Conservation (phyloP, 2,888 invertebrate species). For the Prostheceraeus crozeri region DNA sequence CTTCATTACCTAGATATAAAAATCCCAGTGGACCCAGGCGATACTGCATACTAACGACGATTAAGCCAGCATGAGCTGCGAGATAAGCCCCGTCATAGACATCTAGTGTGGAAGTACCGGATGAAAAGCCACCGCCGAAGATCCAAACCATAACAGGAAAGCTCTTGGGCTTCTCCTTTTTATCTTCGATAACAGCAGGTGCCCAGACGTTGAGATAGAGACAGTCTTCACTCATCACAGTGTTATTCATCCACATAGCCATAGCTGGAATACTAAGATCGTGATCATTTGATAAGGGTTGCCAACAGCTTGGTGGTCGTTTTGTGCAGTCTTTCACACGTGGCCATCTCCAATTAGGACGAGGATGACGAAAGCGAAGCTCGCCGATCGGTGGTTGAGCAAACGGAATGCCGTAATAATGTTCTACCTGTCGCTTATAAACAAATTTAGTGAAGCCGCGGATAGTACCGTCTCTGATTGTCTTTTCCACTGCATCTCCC, state of each 20-base stretch:
- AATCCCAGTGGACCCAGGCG: conserved; percentile 41
- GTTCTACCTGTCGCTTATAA: conserved; percentile 45
- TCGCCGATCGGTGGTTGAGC: conserved; percentile 63
- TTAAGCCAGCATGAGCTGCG: conserved; percentile 22
- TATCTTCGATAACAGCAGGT: conserved; percentile 16
- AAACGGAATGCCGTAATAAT: conserved; percentile 54
- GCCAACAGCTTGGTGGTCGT: conserved; percentile 12
- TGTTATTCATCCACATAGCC: conserved; percentile 21
- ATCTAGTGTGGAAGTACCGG: conserved; percentile 29
- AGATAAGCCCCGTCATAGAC: conserved; percentile 28
- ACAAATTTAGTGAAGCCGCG: conserved; percentile 17
- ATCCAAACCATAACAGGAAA: conserved; percentile 31
- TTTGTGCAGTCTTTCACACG: conserved; percentile 6
- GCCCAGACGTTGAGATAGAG: conserved; percentile 36
- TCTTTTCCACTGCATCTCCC: background rate
- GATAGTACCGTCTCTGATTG: conserved; percentile 15
- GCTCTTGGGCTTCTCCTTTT: too few species aligned
- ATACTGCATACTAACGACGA: conserved; percentile 41
- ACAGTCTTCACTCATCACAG: conserved; percentile 34
- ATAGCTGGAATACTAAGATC: conserved; percentile 23
- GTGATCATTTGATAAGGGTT: conserved; percentile 6
- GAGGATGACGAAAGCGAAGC: conserved; percentile 50
- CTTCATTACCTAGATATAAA: conserved; percentile 47
- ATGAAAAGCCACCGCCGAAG: conserved; percentile 22
- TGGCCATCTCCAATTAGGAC: conserved; percentile 35